Conservation (phyloP, 2,113 vertebrate species). For the Sterrhoptilus dennistouni region DNA sequence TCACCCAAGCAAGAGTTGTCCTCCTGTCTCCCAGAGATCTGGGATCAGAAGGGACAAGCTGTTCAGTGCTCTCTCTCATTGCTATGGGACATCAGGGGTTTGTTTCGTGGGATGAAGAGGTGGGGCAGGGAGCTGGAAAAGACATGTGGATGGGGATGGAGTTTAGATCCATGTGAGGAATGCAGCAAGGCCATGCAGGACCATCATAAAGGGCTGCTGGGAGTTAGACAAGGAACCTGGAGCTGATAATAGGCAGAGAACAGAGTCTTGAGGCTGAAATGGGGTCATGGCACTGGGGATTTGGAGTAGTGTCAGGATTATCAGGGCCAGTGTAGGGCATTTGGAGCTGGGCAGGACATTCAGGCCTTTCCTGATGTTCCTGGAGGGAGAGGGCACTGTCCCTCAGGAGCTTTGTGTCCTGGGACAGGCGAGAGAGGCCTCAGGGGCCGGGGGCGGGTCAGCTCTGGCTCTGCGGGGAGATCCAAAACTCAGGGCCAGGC, state of each 20-base stretch:
- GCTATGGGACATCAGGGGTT: neutral
- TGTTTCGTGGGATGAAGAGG: neutral
- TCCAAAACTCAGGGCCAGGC: neutral
- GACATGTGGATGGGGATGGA: rapidly evolving
- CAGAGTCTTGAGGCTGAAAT: neutral
- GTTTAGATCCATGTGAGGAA: neutral
- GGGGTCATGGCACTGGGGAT: neutral
- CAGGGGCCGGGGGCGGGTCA: neutral
- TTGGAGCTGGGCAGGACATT: neutral
- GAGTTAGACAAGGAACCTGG: neutral
- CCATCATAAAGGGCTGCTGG: neutral
- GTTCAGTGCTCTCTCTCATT: neutral
- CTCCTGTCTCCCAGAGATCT: neutral
- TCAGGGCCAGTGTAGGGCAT: neutral
- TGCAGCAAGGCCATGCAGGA: neutral
- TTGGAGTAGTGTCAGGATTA: neutral
- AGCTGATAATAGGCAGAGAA: neutral
- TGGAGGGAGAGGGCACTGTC: rapidly evolving
- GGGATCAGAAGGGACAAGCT: neutral
- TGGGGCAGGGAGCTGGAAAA: neutral
- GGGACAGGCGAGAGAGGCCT: neutral
- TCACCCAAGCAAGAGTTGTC: neutral
- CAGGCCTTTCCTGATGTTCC: neutral
- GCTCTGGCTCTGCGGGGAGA: neutral
- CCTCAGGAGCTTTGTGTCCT: neutral